Evolutionary conservation across 2,888 invertebrate species (phyloP).

Genomic region (Polymixis lichenea): DNA sequence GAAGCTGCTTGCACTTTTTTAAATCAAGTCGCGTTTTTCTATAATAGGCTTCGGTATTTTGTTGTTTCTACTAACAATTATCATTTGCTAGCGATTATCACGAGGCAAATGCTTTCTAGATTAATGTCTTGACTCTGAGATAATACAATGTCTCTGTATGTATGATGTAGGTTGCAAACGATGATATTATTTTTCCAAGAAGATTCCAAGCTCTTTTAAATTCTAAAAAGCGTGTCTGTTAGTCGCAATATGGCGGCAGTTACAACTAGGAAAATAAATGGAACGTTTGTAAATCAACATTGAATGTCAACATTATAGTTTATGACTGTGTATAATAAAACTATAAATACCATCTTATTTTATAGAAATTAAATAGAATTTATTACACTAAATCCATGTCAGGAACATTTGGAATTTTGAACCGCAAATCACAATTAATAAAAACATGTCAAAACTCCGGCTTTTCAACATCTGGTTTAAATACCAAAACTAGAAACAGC

Average conservation of each 20-base stretch:
- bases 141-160: background rate
- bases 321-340: constrained; percentile 10
- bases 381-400: background rate
- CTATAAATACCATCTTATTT: background rate
- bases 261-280: constrained; percentile 32
- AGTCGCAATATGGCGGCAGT: background rate
- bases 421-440: background rate
- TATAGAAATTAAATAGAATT: background rate
- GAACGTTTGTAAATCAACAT: constrained; percentile 10
- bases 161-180: constrained; percentile 21
- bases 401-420: background rate
- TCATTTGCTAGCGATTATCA: background rate
- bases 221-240: constrained; percentile 34
- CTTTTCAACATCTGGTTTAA: background rate
- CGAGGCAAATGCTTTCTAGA: background rate
- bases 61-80: background rate
- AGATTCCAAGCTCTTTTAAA: constrained; percentile 1
- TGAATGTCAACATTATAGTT: background rate
- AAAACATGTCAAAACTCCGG: background rate
- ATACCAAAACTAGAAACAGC: background rate
- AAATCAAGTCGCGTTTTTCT: too few relatives aligned
- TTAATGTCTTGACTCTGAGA: background rate
- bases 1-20: too few relatives aligned
- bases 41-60: too few relatives aligned
- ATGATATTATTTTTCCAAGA: constrained; percentile 24